Evolutionary conservation across 2,797 vertebrate genomes (phyloP).

Genomic region (Gymnoscopelus braueri): DNA sequence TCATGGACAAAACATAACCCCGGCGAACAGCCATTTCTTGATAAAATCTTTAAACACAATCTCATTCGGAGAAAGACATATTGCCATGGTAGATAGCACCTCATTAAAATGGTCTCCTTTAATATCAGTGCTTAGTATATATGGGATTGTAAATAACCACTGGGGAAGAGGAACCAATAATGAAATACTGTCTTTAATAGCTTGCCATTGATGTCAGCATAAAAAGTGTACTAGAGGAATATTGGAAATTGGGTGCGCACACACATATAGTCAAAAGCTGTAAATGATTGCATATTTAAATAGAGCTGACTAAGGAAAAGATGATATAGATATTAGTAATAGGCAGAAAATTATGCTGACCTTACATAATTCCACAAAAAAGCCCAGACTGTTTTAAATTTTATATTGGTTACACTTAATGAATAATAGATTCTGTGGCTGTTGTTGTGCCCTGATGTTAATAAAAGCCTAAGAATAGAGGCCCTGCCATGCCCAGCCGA

Average conservation of each 20-base stretch:
- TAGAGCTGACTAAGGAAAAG: conserved; percentile 99
- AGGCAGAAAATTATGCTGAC: conserved; percentile 99
- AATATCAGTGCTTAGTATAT: conserved; percentile 99
- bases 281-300: conserved; percentile 99
- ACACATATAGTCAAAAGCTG: conserved; percentile 99
- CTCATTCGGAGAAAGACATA: conserved; percentile 99
- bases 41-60: conserved; percentile 99
- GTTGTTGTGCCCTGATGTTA: conserved; percentile 93
- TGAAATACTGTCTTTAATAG: conserved; percentile 99
- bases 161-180: conserved; percentile 99
- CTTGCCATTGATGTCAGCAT: conserved; percentile 99
- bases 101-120: conserved; percentile 99
- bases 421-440: conserved; percentile 99
- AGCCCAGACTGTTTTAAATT: conserved; percentile 96
- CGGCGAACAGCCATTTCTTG: conserved; percentile 99
- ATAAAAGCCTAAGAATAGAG: conserved; percentile 85
- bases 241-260: conserved; percentile 97
- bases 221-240: conserved; percentile 99
- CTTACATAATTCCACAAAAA: conserved; percentile 95
- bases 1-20: conserved; percentile 99
- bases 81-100: conserved; percentile 99
- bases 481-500: conserved; percentile 80
- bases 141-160: conserved; percentile 99
- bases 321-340: conserved; percentile 99
- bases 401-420: conserved; percentile 99